Evolutionary conservation across 1,140 invertebrate species (phyloP).

Genomic region (Antheraea pernyi): DNA sequence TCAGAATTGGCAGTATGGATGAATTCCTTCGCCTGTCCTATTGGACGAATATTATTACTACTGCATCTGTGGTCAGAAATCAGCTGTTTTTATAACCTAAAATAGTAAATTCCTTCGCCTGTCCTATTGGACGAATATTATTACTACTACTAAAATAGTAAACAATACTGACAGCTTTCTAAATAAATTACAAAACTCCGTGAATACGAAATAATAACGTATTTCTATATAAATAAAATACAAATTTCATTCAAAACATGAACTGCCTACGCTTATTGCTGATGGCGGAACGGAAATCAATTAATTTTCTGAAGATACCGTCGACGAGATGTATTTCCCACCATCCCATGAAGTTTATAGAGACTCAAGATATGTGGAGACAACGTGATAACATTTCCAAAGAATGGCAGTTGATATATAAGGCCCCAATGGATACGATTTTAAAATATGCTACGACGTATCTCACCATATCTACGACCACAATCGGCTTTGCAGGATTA

Average conservation of each 20-base stretch:
- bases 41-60: too few relatives aligned
- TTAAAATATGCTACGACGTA: constrained; percentile 53
- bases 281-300: constrained; percentile 21
- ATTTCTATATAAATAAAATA: too few relatives aligned
- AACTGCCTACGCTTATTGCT: constrained; percentile 44
- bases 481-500: constrained; percentile 31
- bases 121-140: too few relatives aligned
- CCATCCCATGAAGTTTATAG: constrained; percentile 58
- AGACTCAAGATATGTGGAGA: constrained; percentile 53
- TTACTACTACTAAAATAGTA: neutral
- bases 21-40: too few relatives aligned
- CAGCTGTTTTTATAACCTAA: constrained; percentile 5
- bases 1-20: too few relatives aligned
- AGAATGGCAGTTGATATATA: constrained; percentile 65
- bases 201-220: neutral
- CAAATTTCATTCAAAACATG: constrained; percentile 29
- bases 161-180: too few relatives aligned
- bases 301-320: constrained; percentile 29
- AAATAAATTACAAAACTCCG: neutral
- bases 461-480: constrained; percentile 52
- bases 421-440: constrained; percentile 59
- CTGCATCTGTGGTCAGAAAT: neutral
- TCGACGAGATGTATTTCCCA: constrained; percentile 41
- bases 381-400: constrained; percentile 51
- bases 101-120: neutral